Base-by-base conservation (phyloP, 2,888 invertebrate species). In the Timema cristinae region DNA sequence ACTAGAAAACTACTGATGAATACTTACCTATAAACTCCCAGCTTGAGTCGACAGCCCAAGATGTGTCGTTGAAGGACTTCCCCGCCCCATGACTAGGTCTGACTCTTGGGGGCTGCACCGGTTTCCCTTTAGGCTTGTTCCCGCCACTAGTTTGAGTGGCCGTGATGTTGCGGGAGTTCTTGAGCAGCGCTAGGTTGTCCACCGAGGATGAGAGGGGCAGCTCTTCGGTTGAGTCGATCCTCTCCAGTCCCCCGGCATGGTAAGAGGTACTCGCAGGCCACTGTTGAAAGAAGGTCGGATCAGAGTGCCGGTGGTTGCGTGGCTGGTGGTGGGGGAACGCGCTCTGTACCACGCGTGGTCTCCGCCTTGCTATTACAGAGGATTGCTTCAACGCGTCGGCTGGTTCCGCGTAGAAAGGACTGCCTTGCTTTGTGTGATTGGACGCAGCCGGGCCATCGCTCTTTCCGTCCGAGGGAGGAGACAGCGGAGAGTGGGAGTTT, bases 401-500 rank as follows among this genome's bases (percentile, higher is more conserved):
- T 50, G 95, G 95, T 82, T 95, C 94, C 4, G 94, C 93, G 80
- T 95, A 95, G 79, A 94, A 94, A 1, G 94, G 94, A 81, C 94
- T 94, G 13, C 90, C 90, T 79, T 93, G 90, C 76, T 92, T 92
- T 47, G 72, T 54, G 50, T 54, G 67, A 8, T 48, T 68, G 6
- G 70, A 70, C 2, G 70, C 70, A 13, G 66, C 66, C 11, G 50
- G 54, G 5, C 49, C 56, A 80, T 69, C 82, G 80, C 13, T 10
- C 32, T 71, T 71, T 32, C 59, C 16, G 7, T 71, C 71, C 1
- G 82, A 63, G 7, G 67, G 71, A 7, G 73, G 73, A 49, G 73
- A 73, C 59, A 73, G 49, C 6, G 77, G 75, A 16, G 76, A 75
- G 51, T 69, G 75, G 50, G 76, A 76, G 70, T 54, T 75, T 66